Evolutionary conservation across 2,113 vertebrate species (phyloP), one percentile per base, ranked within the genome.

Genomic region (Erpornis zantholeuca): DNA sequence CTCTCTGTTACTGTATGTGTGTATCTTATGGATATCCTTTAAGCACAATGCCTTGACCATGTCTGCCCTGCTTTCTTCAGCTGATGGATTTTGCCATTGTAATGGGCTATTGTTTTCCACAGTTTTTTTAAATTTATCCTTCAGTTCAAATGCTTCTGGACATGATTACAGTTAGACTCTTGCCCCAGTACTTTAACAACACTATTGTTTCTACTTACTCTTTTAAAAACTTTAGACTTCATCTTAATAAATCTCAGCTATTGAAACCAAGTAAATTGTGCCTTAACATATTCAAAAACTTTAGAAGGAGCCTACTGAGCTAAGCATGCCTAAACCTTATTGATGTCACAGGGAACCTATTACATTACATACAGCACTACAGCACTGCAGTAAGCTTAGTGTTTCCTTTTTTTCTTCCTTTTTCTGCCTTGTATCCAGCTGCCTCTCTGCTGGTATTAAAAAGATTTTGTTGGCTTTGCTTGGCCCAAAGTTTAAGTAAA

Each of bases 1-100:
- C 97, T 97, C 94, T 97, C 88, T 94, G 95, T 98, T 98, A 97
- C 92, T 83, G 69, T 88, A 95, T 53, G 61, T 84, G 92, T 82
- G 77, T 92, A 63, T 96, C 94, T 97, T 64, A 44, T 91, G 92
- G 93, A 97, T 95, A 95, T 91, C 94, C 96, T 96, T 84, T 86
- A 95, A 98, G 97, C 97, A 87, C 82, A 97, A 85, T 82, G 95
- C 88, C 95, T 92, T 88, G 94, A 94, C 91, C 96, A 87, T 6
- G 94, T 92, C 94, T 96, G 89, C 79, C 94, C 71, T 96, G 81
- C 90, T 94, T 68, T 92, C 96, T 92, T 86, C 79, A 96, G 80
- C 80, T 82, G 92, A 83, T 42, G 65, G 91, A 72, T 80, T 87
- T 68, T 91, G 88, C 91, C 29, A 2, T 35, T 61, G 53, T 57